phyloP scores from a whole-genome alignment of 2,113 vertebrate genomes.

The Ginglymostoma cirratum region DNA sequence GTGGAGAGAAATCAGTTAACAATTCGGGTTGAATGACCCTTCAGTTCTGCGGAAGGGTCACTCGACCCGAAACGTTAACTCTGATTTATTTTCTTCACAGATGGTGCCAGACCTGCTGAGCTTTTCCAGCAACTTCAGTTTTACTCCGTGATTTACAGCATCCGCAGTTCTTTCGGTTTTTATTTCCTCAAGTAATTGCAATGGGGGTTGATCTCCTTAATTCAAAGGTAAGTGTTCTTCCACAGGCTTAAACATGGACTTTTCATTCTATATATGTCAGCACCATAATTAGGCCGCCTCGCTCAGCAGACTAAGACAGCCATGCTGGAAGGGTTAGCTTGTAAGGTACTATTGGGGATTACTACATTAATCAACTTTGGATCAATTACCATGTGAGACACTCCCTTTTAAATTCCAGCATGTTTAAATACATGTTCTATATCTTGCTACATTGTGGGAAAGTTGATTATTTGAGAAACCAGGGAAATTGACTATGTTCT shows the following conservation, averaged over 20 bases:
- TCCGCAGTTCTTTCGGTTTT: neutral
- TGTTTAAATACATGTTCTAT: neutral
- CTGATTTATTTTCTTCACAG: no score
- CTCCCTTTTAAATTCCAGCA: neutral
- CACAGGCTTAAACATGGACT: neutral
- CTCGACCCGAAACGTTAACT: no score
- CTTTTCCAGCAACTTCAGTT: no score
- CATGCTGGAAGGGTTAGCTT: neutral
- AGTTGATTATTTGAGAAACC: neutral
- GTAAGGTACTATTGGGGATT: neutral
- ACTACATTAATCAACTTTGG: neutral
- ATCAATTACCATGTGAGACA: neutral
- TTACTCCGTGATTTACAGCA: no score
- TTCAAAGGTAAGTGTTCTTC: neutral
- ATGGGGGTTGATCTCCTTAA: neutral
- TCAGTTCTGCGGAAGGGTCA: no score
- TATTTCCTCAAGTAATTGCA: neutral
- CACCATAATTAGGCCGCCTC: neutral
- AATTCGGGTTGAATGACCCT: no score
- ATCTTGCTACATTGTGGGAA: slow-evolving; percentile 18
- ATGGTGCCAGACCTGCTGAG: no score
- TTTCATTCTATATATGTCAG: neutral
- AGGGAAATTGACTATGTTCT: neutral
- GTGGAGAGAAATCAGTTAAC: no score
- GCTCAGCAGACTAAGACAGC: neutral